Percentiles rank a stretch among this genome's conserved stretches.
Conservation (phyloP, 2,113 vertebrate genomes). For the Melanocharis versteri region DNA sequence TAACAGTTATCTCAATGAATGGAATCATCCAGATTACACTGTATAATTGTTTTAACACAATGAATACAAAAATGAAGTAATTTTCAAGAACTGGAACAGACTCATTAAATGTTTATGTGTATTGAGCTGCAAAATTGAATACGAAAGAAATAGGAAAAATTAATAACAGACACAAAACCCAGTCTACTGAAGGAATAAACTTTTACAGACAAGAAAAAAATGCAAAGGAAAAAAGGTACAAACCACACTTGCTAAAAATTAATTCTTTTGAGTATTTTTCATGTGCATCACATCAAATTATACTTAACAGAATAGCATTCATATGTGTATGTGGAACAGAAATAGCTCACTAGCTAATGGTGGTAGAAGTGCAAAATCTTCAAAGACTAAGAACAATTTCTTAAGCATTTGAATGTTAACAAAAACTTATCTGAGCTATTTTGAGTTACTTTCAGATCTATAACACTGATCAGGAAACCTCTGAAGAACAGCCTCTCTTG, state of each 20-base stretch:
- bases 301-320: background rate
- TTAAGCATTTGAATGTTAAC: background rate
- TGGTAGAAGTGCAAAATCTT: background rate
- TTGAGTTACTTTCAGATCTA: background rate
- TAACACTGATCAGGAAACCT: background rate
- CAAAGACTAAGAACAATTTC: background rate
- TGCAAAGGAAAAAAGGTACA: background rate
- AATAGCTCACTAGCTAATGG: background rate
- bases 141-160: conserved; percentile 10
- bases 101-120: background rate
- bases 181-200: background rate
- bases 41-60: background rate
- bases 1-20: background rate
- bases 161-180: background rate
- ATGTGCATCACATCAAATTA: background rate
- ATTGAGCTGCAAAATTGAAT: background rate
- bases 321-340: background rate
- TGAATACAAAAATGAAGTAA: background rate
- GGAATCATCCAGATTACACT: background rate
- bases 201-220: background rate
- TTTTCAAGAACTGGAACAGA: background rate
- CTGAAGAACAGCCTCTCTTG: background rate
- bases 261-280: conserved; percentile 8
- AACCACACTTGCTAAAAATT: background rate
- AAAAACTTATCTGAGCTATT: background rate